Evolutionary conservation across 2,797 vertebrate genomes (phyloP), one percentile per base, ranked within the genome.

Genomic region (Hephaestus fuliginosus): DNA sequence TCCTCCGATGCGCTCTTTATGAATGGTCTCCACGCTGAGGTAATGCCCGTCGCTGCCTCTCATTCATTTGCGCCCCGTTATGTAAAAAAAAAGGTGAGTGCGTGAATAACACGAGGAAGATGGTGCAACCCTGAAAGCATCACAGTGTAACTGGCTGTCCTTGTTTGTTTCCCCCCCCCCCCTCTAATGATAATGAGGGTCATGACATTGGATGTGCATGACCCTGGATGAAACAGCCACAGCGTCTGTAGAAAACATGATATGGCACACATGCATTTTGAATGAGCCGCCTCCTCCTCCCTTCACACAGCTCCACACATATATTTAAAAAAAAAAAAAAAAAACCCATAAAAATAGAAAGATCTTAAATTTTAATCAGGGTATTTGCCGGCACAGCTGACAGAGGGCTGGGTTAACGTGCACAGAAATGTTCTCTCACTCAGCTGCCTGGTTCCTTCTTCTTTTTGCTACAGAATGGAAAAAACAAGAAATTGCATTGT

Each of bases 61-160:
- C 63, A 65, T 90, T 88, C 83, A 88, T 58, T 13, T 48, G 62
- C 53, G 63, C 49, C 30, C 25, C 52, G 30, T 92, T 89, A 89
- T 73, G 70, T 87, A 89, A n/a, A n/a, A n/a, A 93, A 82, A 85
- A 83, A 88, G 86, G 90, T 90, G 90, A 90, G 74, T 20, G 71
- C 30, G n/a, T n/a, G n/a, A n/a, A n/a, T n/a, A n/a, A n/a, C n/a
- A n/a, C n/a, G 30, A 30, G 30, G 30, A 30, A 4, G 30, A 33
- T 33, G 30, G 30, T 33, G 30, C 30, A 5, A 33, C 30, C 36
- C 28, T 65, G 25, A 39, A 43, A 60, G n/a, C 51, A 25, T 58
- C 36, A 7, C 8, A 20, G 17, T 43, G 28, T 2, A 28, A 2
- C 18, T 20, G 7, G 36, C 51, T 36, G 6, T 1, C 25, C 0